Evolutionary conservation across 2,888 invertebrate species (phyloP).

Genomic region (Acrobasis repandana): DNA sequence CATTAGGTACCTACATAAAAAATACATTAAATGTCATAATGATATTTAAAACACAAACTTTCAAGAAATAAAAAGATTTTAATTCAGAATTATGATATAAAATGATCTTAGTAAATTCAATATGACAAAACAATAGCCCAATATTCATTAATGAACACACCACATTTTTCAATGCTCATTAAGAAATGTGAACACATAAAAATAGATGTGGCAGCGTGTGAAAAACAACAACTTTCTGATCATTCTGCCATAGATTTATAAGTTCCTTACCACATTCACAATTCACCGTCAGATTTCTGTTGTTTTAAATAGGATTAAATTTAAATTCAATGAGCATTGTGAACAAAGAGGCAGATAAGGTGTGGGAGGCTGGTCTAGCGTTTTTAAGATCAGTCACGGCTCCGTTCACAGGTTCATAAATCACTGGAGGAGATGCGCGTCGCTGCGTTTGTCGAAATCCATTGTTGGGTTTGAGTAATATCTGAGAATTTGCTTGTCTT

Average conservation of each 20-base stretch:
- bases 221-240: neutral
- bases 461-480: slow-evolving; percentile 18
- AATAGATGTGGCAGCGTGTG: neutral
- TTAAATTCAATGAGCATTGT: slow-evolving; percentile 5
- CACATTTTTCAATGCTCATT: neutral
- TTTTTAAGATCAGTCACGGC: slow-evolving; percentile 21
- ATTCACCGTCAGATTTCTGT: neutral
- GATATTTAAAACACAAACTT: too few relatives aligned
- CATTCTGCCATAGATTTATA: neutral
- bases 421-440: slow-evolving; percentile 50
- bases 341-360: neutral
- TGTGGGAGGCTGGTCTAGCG: slow-evolving; percentile 11
- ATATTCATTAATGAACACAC: neutral
- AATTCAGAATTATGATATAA: too few relatives aligned
- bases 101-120: too few relatives aligned
- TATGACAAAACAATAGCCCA: too few relatives aligned
- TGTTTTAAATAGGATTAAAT: slow-evolving; percentile 1
- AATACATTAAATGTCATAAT: too few relatives aligned
- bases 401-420: slow-evolving; percentile 35
- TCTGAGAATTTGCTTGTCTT: slow-evolving; percentile 18
- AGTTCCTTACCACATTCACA: neutral
- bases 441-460: slow-evolving; percentile 47
- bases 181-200: neutral
- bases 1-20: too few relatives aligned
- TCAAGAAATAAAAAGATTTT: too few relatives aligned